Base-by-base conservation (phyloP, 92 coral and sea anemone genomes). In the Paragorgia papillata region DNA sequence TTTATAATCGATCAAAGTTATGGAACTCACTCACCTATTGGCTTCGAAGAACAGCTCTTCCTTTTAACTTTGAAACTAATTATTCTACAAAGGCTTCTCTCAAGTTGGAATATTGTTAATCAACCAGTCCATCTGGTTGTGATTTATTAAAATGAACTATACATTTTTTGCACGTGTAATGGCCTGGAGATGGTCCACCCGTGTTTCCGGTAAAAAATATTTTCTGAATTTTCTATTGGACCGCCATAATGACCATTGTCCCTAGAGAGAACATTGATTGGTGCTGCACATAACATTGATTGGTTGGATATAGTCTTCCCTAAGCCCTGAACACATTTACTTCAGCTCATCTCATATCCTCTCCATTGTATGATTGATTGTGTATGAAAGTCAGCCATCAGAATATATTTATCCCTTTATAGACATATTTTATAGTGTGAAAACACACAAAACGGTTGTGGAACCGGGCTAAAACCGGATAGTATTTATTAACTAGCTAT, bases 201-300 rank as follows among this genome's bases (percentile, higher is more conserved):
- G 62, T 56, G 62, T 56, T 56, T 56, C 62, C 62, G 62, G 62
- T 51, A 5, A 56, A 14, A 51, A 6, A 9, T 10, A 22, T 22
- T 56, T 56, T 22, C 33, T 1, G 10, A 3, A 22, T 56, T 28
- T 28, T 31, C 62, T 31, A 56, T 56, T 56, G 62, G 62, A 22
- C 33, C 3, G 15, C 9, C 9, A 12, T 22, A 17, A 28, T 17
- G 3, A 56, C 22, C 62, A 56, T 56, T 56, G 62, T n/a, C n/a
- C n/a, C n/a, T n/a, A n/a, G n/a, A n/a, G n/a, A n/a, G n/a, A n/a
- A n/a, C n/a, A n/a, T n/a, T n/a, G n/a, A n/a, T n/a, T n/a, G n/a
- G n/a, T 56, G 62, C 62, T 5, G 31, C 62, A 7, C 29, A 22
- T 56, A 19, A 56, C 62, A 56, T 28, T 56, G 62, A 56, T 56